Evolutionary conservation across 2,797 vertebrate genomes (phyloP), one percentile per base, ranked within the genome.

Genomic region (Parotocinclus haroldoi): DNA sequence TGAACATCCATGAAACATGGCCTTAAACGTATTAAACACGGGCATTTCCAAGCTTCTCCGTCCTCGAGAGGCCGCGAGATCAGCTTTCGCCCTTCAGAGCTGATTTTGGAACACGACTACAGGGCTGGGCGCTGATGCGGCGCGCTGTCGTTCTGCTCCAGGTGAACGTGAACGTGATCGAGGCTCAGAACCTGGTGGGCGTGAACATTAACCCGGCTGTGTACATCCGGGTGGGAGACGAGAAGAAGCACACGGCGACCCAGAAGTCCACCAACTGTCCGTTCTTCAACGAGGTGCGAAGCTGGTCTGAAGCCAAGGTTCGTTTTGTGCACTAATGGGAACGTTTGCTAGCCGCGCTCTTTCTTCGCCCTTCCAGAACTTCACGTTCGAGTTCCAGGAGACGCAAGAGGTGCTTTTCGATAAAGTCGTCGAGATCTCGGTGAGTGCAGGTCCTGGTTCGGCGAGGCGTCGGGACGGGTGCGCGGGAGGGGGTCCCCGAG

Each of bases 121-220:
- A n/a, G n/a, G n/a, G n/a, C n/a, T n/a, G n/a, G n/a, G n/a, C n/a
- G n/a, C n/a, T n/a, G n/a, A n/a, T n/a, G n/a, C n/a, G n/a, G n/a
- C n/a, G 7, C 17, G 49, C 2, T 17, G 36, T 9, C 11, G 12
- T 51, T 4, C 17, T 27, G 1, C 10, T 54, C 66, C 72, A 97
- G 95, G 85, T 98, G 60, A 93, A 91, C 10, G 83, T 99, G 64
- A 96, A 92, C 27, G 86, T 99, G 57, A 84, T 94, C 7, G 93
- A 98, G 83, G 96, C 94, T 12, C 96, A 94, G 88, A 96, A 94
- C 59, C 82, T 98, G 72, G 87, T 92, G 2, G 96, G 95, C 8
- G 93, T 98, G 61, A 96, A 98, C 81, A 98, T 97, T 76, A 95
- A 92, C 68, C 95, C 96, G 1, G 93, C 92, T 0, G 93, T 99